Conservation (phyloP, 2,113 vertebrate species). For the Leucosticte australis region DNA sequence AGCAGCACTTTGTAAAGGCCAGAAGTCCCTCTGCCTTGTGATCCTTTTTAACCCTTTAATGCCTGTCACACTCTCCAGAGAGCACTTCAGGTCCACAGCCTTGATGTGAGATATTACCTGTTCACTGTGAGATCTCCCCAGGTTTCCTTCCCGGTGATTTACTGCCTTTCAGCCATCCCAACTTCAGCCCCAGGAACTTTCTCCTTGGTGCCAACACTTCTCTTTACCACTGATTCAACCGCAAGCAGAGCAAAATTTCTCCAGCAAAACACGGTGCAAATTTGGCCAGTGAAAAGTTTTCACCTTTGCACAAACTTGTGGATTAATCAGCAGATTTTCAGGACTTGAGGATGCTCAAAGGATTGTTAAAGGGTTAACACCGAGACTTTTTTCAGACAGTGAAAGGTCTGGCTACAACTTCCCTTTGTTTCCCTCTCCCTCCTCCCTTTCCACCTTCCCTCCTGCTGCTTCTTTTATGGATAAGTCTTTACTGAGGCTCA, state of each 20-base stretch:
- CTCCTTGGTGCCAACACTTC: not conserved
- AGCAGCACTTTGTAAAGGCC: not conserved
- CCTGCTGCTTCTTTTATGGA: not conserved
- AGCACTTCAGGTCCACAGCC: not conserved
- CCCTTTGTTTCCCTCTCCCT: not conserved
- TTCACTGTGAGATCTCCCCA: not conserved
- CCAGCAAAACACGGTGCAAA: not conserved
- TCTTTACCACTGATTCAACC: not conserved
- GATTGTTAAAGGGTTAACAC: not conserved
- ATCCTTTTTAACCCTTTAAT: not conserved
- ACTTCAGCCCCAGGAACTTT: not conserved
- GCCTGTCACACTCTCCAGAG: not conserved
- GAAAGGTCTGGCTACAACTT: not conserved
- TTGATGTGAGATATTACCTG: not conserved
- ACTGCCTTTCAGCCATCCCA: not conserved
- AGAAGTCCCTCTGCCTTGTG: not conserved
- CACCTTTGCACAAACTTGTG: not conserved
- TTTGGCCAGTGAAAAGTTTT: not conserved
- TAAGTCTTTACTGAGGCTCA: not conserved
- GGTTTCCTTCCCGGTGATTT: not conserved
- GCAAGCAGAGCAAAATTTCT: not conserved
- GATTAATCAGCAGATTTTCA: not conserved
- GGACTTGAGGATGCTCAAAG: not conserved
- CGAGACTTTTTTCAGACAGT: not conserved
- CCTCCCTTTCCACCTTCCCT: not conserved